These are phyloP conservation scores for Periophthalmodon schlosseri DNA, from an alignment of 2,113 vertebrate genomes.

Conservation along the genomic window DNA sequence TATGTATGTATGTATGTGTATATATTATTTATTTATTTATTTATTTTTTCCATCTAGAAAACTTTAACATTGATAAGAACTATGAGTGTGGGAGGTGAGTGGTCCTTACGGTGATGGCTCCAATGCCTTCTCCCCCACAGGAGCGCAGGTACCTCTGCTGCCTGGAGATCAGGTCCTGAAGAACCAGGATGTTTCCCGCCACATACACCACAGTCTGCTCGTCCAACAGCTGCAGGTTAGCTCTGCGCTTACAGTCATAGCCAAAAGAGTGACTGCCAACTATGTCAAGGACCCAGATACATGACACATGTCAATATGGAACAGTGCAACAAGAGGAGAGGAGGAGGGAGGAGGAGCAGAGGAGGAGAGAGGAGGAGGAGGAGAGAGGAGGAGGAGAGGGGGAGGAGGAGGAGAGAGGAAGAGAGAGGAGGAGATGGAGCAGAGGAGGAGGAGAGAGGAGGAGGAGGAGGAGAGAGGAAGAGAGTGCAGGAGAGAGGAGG, in stretches of 20 bases:
- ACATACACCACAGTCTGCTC: slow-evolving; percentile 79
- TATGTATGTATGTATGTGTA: too few relatives aligned
- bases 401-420: background rate
- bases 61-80: too few relatives aligned
- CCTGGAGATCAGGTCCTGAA: slow-evolving; percentile 80
- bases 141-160: slow-evolving; percentile 85
- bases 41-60: too few relatives aligned
- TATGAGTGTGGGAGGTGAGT: too few relatives aligned
- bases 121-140: slow-evolving; percentile 85
- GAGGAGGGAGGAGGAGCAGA: too few relatives aligned
- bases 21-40: too few relatives aligned
- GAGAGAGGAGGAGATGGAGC: background rate
- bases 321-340: background rate
- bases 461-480: background rate
- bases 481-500: background rate
- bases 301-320: background rate
- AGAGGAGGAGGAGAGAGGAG: background rate
- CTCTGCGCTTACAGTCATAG: slow-evolving; percentile 85
- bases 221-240: slow-evolving; percentile 87
- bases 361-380: background rate
- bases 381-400: background rate
- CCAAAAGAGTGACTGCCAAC: slow-evolving; percentile 89
- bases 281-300: slow-evolving; percentile 38
- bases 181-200: slow-evolving; percentile 87
- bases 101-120: slow-evolving; percentile 82